A percentile compares a stretch with the other conserved stretches of the same genome.
Conservation (phyloP, 35 echinoderm and acorn worm species). For the Patiria miniata region DNA sequence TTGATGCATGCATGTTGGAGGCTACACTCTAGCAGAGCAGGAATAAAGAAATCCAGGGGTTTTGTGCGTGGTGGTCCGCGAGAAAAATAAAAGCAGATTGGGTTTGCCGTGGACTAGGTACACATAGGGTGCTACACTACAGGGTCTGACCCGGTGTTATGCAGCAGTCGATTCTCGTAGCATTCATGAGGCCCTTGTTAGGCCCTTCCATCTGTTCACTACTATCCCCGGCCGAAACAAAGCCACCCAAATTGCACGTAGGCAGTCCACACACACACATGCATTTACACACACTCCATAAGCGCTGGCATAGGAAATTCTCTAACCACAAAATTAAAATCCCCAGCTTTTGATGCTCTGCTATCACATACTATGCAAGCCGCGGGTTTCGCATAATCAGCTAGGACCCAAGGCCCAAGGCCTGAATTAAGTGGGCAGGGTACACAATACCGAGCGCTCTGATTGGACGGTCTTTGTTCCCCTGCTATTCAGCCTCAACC, state of each 20-base stretch:
- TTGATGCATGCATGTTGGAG: background rate
- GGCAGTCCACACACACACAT: background rate
- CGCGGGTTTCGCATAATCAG: slow-evolving; percentile 38
- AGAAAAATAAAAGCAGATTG: background rate
- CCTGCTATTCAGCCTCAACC: slow-evolving; percentile 33
- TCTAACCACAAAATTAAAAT: slow-evolving; percentile 12
- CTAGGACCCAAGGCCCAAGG: background rate
- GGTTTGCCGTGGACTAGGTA: background rate
- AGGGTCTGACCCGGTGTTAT: background rate
- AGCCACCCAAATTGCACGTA: slow-evolving; percentile 17
- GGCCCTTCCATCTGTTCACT: background rate
- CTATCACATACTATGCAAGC: background rate
- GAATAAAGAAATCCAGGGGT: too few species aligned
- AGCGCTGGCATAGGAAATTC: slow-evolving; percentile 2
- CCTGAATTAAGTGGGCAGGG: slow-evolving; percentile 30
- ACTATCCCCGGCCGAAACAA: background rate
- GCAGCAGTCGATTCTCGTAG: background rate
- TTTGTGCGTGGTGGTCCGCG: background rate
- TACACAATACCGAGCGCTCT: slow-evolving; percentile 2
- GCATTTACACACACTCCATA: background rate
- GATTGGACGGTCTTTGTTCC: slow-evolving; percentile 73
- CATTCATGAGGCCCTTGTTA: background rate
- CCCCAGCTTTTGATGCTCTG: background rate
- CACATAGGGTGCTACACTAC: slow-evolving; percentile 15
- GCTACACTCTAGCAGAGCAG: too few species aligned